Percentiles rank a stretch among this genome's conserved stretches.
phyloP scores from a whole-genome alignment of 2,888 invertebrate species.

The Gymnosoma rotundatum region DNA sequence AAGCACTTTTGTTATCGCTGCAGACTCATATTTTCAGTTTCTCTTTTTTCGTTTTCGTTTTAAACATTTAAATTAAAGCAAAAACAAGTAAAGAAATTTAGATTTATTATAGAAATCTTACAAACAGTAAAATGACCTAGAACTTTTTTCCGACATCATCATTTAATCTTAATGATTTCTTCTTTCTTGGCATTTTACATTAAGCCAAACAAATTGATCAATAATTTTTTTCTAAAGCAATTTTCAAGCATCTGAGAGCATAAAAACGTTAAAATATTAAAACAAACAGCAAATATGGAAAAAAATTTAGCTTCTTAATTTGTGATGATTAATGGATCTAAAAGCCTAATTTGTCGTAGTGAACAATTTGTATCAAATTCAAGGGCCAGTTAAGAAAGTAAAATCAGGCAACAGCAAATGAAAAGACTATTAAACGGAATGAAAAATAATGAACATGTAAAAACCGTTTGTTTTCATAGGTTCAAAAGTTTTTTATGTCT shows the following conservation, averaged over 20 bases:
- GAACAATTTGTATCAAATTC: no score
- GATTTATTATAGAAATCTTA: conserved; percentile 37
- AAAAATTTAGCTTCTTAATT: no score
- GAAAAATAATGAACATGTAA: no score
- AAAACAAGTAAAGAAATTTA: conserved; percentile 28
- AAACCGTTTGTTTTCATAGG: no score
- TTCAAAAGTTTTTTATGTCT: neutral
- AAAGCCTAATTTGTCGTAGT: no score
- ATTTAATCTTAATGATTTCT: conserved; percentile 51
- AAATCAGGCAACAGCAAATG: no score
- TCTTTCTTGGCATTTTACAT: conserved; percentile 23
- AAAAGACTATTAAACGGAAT: no score
- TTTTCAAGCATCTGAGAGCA: neutral
- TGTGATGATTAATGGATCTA: no score
- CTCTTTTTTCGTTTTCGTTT: no score
- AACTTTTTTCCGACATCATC: conserved; percentile 31
- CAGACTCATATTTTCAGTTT: no score
- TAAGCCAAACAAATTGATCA: conserved; percentile 19
- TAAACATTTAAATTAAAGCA: neutral
- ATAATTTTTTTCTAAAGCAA: conserved; percentile 3
- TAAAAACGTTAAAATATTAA: neutral
- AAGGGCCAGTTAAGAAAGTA: no score
- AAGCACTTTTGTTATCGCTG: no score
- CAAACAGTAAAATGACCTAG: conserved; percentile 58
- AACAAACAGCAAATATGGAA: neutral